phyloP scores from a whole-genome alignment of 1,140 invertebrate species.

The Papilio dardanus region DNA sequence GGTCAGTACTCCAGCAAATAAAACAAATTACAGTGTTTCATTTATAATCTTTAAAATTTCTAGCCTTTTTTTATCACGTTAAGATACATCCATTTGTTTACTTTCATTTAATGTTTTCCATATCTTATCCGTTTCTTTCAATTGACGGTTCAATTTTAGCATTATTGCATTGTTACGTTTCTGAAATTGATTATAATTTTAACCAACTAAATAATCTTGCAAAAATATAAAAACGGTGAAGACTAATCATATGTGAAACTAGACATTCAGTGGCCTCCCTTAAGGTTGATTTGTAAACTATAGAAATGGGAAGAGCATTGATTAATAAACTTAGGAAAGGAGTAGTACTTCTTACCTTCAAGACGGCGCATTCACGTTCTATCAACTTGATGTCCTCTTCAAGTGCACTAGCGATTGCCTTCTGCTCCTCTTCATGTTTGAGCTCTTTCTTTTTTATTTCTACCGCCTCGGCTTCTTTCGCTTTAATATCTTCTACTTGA shows the following conservation, averaged over 20 bases:
- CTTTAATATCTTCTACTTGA: slow-evolving; percentile 48
- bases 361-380: slow-evolving; percentile 60
- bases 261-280: too few relatives aligned
- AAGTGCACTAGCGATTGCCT: slow-evolving; percentile 45
- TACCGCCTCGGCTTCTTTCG: slow-evolving; percentile 53
- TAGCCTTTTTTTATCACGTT: too few relatives aligned
- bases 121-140: slow-evolving; percentile 62
- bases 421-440: slow-evolving; percentile 53
- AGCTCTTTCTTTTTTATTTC: slow-evolving; percentile 51
- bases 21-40: background rate
- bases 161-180: slow-evolving; percentile 75
- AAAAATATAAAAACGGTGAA: background rate
- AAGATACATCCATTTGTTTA: background rate
- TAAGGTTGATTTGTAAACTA: too few relatives aligned
- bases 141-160: slow-evolving; percentile 60
- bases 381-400: slow-evolving; percentile 58
- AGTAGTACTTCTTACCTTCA: slow-evolving; percentile 51
- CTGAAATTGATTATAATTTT: slow-evolving; percentile 51
- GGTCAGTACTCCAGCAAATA: background rate
- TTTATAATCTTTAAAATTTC: background rate
- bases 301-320: too few relatives aligned
- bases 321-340: too few relatives aligned
- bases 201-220: background rate
- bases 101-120: slow-evolving; percentile 51
- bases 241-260: background rate